Evolutionary conservation across 2,888 invertebrate species (phyloP).

Genomic region (Leucania comma): DNA sequence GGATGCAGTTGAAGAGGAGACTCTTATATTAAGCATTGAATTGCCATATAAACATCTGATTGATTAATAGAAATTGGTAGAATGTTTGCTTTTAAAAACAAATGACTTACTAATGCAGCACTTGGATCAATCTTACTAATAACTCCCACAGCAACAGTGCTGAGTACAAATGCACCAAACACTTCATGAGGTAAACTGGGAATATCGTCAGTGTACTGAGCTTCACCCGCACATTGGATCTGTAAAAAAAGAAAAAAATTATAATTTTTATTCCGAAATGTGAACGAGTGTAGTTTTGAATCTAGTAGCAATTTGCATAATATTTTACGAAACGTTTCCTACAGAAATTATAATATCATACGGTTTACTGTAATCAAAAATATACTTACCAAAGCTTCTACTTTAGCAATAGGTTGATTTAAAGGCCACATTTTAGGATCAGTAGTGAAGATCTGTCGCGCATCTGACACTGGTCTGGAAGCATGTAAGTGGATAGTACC

Average conservation of each 20-base stretch:
- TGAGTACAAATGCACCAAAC: conserved; percentile 91
- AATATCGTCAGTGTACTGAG: conserved; percentile 92
- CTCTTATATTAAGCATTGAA: background rate
- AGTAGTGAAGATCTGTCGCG: conserved; percentile 91
- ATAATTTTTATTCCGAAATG: background rate
- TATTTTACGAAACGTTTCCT: too few species aligned
- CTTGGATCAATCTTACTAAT: conserved; percentile 90
- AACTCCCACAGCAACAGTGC: conserved; percentile 86
- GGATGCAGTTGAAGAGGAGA: too few species aligned
- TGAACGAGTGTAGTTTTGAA: background rate
- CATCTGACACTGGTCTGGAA: conserved; percentile 90
- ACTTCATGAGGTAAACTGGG: conserved; percentile 91
- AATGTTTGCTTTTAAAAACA: background rate
- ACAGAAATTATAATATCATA: too few species aligned
- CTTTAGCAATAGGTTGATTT: conserved; percentile 91
- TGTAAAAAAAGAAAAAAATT: conserved; percentile 37
- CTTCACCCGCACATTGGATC: conserved; percentile 92
- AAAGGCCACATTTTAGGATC: conserved; percentile 91
- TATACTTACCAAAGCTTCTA: conserved; percentile 80
- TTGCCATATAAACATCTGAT: too few species aligned
- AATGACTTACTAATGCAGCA: conserved; percentile 91
- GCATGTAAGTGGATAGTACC: conserved; percentile 82
- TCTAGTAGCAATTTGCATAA: background rate
- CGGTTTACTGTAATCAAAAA: too few species aligned
- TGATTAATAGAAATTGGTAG: too few species aligned